These are phyloP conservation scores for Beaufortia kweichowensis DNA, from an alignment of 2,113 vertebrate species.

Conservation along the genomic window DNA sequence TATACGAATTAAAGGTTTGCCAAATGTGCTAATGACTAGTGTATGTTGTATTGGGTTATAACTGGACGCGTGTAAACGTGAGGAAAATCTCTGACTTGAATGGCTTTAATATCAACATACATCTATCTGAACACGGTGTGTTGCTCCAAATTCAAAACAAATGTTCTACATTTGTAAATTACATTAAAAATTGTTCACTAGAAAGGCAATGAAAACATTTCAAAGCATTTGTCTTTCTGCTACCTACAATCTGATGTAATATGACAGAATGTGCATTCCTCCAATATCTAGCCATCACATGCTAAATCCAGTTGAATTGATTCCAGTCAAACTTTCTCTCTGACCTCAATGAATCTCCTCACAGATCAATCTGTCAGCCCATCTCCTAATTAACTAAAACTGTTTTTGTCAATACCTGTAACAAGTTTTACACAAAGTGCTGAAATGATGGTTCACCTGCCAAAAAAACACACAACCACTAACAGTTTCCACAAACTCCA, in stretches of 20 bases:
- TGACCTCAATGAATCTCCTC: slow-evolving; percentile 53
- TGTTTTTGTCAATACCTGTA: slow-evolving; percentile 71
- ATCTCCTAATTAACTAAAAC: slow-evolving; percentile 76
- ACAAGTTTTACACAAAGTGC: slow-evolving; percentile 61
- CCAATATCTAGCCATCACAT: background rate
- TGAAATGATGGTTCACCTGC: slow-evolving; percentile 60
- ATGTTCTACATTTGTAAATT: background rate
- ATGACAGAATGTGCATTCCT: background rate
- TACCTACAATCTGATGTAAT: background rate
- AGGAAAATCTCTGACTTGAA: background rate
- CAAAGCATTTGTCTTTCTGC: background rate
- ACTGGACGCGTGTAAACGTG: too few species aligned
- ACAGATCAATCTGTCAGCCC: slow-evolving; percentile 67
- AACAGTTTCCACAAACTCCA: slow-evolving; percentile 58
- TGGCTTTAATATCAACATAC: background rate
- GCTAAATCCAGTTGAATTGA: background rate
- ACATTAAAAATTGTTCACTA: too few species aligned
- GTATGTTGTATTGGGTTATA: background rate
- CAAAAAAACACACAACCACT: slow-evolving; percentile 62
- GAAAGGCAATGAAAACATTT: background rate
- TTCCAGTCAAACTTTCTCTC: slow-evolving; percentile 47
- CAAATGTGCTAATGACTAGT: background rate
- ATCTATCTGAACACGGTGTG: background rate
- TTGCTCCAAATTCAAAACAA: background rate
- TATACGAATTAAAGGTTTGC: too few species aligned